Evolutionary conservation across 2,797 vertebrate species (phyloP).

Genomic region (Smutsia gigantea): DNA sequence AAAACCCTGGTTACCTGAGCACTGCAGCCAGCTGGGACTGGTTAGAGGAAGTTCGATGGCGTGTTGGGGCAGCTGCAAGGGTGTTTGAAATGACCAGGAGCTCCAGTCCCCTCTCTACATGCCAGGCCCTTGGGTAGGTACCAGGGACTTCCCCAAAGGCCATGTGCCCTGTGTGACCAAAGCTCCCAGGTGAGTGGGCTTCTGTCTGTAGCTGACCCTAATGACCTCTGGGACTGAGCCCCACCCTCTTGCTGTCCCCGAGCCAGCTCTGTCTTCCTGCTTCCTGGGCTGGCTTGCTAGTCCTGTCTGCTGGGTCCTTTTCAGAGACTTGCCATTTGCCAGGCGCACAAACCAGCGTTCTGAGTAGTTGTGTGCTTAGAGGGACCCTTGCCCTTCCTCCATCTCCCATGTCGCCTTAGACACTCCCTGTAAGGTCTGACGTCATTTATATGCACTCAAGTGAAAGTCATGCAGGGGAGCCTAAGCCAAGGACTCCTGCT

Average conservation of each 20-base stretch:
- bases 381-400: not conserved
- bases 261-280: not conserved
- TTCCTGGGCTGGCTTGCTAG: conserved; percentile 34
- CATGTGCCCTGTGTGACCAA: not conserved
- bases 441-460: not conserved
- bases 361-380: not conserved
- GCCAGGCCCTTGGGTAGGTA: not conserved
- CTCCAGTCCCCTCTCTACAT: not conserved
- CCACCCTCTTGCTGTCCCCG: not conserved
- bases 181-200: not conserved
- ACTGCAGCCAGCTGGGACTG: not conserved
- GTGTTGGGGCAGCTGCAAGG: not conserved
- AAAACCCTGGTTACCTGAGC: not conserved
- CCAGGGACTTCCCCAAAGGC: not conserved
- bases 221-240: not conserved
- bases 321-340: not conserved
- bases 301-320: not conserved
- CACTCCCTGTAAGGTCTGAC: accelerated
- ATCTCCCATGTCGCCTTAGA: not conserved
- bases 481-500: not conserved
- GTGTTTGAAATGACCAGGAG: not conserved
- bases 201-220: not conserved
- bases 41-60: not conserved
- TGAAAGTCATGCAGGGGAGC: not conserved
- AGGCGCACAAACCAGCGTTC: not conserved